phyloP scores from a whole-genome alignment of 2,797 vertebrate species.

The Acipenser transmontanus region DNA sequence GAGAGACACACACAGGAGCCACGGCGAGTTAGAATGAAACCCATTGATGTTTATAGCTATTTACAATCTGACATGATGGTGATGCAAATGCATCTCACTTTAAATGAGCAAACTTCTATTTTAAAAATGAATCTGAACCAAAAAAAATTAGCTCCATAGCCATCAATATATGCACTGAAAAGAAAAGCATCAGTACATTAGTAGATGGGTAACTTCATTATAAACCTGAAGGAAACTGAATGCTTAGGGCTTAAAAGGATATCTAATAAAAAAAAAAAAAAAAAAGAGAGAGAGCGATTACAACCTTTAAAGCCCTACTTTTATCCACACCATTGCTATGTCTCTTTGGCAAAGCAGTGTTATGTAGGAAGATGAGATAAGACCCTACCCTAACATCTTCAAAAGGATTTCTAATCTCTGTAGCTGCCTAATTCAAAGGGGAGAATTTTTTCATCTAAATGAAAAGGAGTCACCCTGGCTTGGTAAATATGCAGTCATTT shows the following conservation, averaged over 20 bases:
- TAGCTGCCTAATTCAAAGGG: not conserved
- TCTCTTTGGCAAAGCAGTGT: slow-evolving; percentile 7
- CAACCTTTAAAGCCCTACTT: not conserved
- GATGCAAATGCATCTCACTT: no score
- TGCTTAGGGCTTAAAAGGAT: slow-evolving; percentile 2
- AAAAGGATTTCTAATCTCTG: slow-evolving; percentile 4
- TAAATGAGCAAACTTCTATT: no score
- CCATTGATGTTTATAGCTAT: no score
- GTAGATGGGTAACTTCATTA: not conserved
- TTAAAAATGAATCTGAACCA: not conserved
- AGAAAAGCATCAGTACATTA: not conserved
- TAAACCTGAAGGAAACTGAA: slow-evolving; percentile 8
- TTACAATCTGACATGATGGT: no score
- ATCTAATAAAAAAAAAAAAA: not conserved
- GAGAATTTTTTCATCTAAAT: no score
- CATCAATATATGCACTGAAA: not conserved
- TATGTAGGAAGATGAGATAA: slow-evolving; percentile 6
- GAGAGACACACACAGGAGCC: no score
- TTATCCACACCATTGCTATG: slow-evolving; percentile 5
- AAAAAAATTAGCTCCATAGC: not conserved
- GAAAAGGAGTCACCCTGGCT: no score
- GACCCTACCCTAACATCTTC: slow-evolving; percentile 11
- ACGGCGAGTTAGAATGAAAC: no score
- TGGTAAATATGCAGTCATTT: no score
- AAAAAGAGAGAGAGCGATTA: not conserved